Evolutionary conservation across 2,888 invertebrate species (phyloP).

Genomic region (Mactromeris polynyma): DNA sequence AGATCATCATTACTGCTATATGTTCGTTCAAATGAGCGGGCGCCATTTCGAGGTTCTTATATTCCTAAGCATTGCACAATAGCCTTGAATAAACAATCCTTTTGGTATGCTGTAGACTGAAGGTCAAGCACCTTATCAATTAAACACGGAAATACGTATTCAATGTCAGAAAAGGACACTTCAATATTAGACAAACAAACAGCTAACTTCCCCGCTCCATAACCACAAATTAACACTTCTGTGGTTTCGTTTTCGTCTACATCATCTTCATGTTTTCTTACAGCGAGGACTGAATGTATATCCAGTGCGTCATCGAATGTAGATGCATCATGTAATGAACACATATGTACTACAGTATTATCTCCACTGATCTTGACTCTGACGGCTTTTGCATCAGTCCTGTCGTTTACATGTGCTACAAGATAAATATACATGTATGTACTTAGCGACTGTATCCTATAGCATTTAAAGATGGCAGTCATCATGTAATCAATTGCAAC

Average conservation of each 20-base stretch:
- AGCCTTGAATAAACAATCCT: slow-evolving; percentile 27
- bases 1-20: no score
- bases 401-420: not conserved
- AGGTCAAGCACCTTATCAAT: not conserved
- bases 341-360: not conserved
- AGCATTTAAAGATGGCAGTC: no score
- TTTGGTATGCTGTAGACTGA: slow-evolving; percentile 8
- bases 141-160: slow-evolving; percentile 9
- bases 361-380: not conserved
- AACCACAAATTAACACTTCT: slow-evolving; percentile 16
- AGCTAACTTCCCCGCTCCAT: slow-evolving; percentile 42
- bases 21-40: no score
- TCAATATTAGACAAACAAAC: slow-evolving; percentile 46
- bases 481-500: no score
- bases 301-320: not conserved
- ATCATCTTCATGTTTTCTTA: not conserved
- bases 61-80: slow-evolving; percentile 20
- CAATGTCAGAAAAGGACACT: slow-evolving; percentile 42
- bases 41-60: not conserved
- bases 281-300: not conserved
- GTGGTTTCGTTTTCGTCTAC: not conserved
- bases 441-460: no score
- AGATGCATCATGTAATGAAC: not conserved
- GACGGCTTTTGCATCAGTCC: not conserved
- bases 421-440: not conserved